Evolutionary conservation across 2,797 vertebrate genomes (phyloP).

Genomic region (Tenualosa ilisha): DNA sequence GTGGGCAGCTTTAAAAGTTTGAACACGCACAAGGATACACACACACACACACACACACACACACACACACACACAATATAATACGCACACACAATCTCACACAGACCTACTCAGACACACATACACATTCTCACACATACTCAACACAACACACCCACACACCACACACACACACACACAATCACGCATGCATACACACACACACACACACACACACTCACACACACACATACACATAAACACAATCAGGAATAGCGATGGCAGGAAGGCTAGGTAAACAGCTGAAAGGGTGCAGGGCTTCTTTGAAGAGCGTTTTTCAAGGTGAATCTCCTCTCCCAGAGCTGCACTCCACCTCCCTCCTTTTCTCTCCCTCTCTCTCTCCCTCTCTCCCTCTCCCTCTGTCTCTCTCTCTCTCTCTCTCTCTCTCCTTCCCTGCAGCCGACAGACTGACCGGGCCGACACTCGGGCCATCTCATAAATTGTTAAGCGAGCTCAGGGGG

Average conservation of each 20-base stretch:
- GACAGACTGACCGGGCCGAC: conserved; percentile 42
- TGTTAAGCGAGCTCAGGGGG: conserved; percentile 56
- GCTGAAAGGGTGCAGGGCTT: neutral
- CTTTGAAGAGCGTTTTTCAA: conserved; percentile 26
- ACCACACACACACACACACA: conserved; percentile 5
- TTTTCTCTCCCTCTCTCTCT: neutral
- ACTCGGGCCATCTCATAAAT: conserved; percentile 57
- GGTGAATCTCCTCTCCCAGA: conserved; percentile 26
- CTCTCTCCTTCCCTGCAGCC: neutral
- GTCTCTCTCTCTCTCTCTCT: neutral
- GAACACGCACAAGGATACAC: neutral
- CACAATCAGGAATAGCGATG: neutral
- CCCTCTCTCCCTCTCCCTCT: neutral
- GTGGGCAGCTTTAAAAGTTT: conserved; percentile 27
- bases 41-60: neutral
- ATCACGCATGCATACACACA: conserved; percentile 1
- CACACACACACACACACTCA: conserved; percentile 19
- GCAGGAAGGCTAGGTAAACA: neutral
- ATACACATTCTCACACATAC: conserved; percentile 22
- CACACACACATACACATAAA: neutral
- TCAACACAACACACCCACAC: conserved; percentile 11
- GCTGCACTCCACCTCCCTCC: neutral
- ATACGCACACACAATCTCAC: neutral
- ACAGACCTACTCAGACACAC: neutral
- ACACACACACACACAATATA: neutral